A percentile compares a stretch with the other conserved stretches of the same genome.
Evolutionary conservation across 2,113 vertebrate species (phyloP).

Genomic region (Cebidichthys violaceus): DNA sequence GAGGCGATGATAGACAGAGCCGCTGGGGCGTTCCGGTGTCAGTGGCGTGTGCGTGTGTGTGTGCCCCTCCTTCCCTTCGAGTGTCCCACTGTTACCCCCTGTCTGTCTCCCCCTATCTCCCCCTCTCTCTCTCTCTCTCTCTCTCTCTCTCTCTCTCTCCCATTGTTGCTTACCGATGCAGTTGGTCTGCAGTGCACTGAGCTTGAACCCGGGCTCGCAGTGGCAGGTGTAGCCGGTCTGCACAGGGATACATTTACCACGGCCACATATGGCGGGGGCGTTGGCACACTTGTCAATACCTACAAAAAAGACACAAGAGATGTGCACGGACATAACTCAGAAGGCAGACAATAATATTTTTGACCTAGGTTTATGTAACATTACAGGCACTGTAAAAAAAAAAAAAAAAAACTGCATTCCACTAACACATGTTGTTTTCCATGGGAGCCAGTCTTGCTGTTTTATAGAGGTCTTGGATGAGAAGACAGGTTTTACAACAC

Average conservation of each 20-base stretch:
- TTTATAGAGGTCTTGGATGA: constrained; percentile 75
- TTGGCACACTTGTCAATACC: constrained; percentile 79
- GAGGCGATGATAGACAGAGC: constrained; percentile 58
- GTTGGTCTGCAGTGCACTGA: constrained; percentile 82
- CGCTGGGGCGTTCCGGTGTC: constrained; percentile 9
- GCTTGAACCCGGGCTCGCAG: constrained; percentile 83
- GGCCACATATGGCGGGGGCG: constrained; percentile 81
- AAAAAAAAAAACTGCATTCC: constrained; percentile 51
- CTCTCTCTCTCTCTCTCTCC: background rate
- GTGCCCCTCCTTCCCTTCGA: background rate
- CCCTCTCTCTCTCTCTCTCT: too few species aligned
- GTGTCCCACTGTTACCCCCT: background rate
- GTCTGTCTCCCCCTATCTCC: constrained; percentile 4
- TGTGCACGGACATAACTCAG: constrained; percentile 36
- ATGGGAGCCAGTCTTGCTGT: constrained; percentile 58
- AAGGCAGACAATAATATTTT: constrained; percentile 32
- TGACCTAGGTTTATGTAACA: constrained; percentile 44
- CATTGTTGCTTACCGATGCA: constrained; percentile 81
- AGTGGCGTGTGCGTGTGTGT: constrained; percentile 33
- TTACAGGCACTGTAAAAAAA: constrained; percentile 44
- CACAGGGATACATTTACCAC: constrained; percentile 79
- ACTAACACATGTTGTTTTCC: constrained; percentile 69
- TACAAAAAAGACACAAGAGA: constrained; percentile 47
- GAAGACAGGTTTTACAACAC: constrained; percentile 66
- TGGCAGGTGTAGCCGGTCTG: constrained; percentile 84